Percentiles rank a stretch among this genome's conserved stretches.
phyloP scores from a whole-genome alignment of 2,888 invertebrate species.

The Prenolepis imparis region DNA sequence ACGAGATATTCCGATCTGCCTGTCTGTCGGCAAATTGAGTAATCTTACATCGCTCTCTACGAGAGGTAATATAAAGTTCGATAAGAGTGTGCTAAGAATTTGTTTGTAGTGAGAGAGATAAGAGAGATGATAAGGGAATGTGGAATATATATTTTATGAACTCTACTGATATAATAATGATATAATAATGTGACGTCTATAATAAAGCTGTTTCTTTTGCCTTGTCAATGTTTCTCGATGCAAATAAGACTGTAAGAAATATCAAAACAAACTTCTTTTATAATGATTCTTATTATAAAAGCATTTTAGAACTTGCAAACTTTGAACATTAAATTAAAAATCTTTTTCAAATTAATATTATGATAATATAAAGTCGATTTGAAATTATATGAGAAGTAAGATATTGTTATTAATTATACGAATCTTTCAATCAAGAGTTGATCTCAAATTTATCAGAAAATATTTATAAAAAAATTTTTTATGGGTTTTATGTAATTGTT shows the following conservation, averaged over 20 bases:
- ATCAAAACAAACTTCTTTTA: slow-evolving; percentile 22
- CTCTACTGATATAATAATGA: too few relatives aligned
- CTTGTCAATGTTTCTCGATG: slow-evolving; percentile 2
- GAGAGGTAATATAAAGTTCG: background rate
- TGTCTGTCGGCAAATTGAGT: slow-evolving; percentile 6
- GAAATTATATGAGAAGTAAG: background rate
- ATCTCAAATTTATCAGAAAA: background rate
- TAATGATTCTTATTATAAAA: slow-evolving; percentile 32
- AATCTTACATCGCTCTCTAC: slow-evolving; percentile 26
- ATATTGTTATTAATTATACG: slow-evolving; percentile 1
- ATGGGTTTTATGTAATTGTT: background rate
- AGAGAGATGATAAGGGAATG: background rate
- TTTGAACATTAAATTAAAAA: slow-evolving; percentile 23
- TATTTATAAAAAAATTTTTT: background rate
- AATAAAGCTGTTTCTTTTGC: slow-evolving; percentile 25
- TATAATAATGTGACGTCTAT: slow-evolving; percentile 33
- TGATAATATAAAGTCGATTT: background rate
- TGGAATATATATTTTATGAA: slow-evolving; percentile 37
- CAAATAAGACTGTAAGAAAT: slow-evolving; percentile 9
- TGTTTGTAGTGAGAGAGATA: background rate
- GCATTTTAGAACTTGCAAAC: background rate
- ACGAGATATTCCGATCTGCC: slow-evolving; percentile 37
- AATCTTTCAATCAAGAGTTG: background rate
- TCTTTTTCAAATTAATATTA: slow-evolving; percentile 6
- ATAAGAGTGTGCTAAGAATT: background rate